These are phyloP conservation scores for Dicentrarchus labrax DNA, from an alignment of 2,113 vertebrate genomes.

Conservation along the genomic window DNA sequence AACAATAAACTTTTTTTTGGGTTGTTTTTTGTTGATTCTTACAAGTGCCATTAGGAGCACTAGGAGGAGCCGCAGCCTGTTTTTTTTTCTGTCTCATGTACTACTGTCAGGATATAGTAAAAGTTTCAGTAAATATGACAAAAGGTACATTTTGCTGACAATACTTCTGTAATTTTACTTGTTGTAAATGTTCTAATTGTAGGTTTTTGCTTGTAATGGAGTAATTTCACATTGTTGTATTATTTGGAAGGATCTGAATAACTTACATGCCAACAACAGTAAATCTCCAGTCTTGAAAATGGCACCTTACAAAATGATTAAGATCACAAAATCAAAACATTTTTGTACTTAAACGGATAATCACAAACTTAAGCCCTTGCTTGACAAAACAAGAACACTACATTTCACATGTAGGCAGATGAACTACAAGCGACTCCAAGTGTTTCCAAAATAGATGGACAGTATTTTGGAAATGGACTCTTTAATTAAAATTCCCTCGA, in stretches of 20 bases:
- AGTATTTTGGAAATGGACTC: constrained; percentile 44
- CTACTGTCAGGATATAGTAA: too few species aligned
- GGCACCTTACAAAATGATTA: background rate
- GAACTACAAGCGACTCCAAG: constrained; percentile 26
- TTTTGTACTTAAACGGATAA: constrained; percentile 8
- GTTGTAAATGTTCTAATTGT: too few species aligned
- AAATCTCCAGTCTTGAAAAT: background rate
- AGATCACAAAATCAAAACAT: constrained; percentile 16
- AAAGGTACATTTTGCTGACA: background rate
- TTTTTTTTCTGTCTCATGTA: too few species aligned
- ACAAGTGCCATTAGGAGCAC: too few species aligned
- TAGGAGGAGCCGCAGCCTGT: too few species aligned
- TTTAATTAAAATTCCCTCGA: constrained; percentile 45
- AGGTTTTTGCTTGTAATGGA: background rate
- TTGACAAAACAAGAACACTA: constrained; percentile 33
- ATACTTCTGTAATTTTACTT: background rate
- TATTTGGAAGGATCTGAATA: background rate
- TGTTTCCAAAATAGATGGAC: constrained; percentile 67
- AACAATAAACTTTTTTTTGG: too few species aligned
- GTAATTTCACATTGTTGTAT: background rate
- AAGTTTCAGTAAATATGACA: too few species aligned
- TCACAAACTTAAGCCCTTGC: background rate
- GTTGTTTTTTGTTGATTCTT: too few species aligned
- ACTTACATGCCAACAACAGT: background rate
- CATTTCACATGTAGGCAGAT: background rate